Evolutionary conservation across 2,797 vertebrate species (phyloP).

Genomic region (Aldrovandia affinis): DNA sequence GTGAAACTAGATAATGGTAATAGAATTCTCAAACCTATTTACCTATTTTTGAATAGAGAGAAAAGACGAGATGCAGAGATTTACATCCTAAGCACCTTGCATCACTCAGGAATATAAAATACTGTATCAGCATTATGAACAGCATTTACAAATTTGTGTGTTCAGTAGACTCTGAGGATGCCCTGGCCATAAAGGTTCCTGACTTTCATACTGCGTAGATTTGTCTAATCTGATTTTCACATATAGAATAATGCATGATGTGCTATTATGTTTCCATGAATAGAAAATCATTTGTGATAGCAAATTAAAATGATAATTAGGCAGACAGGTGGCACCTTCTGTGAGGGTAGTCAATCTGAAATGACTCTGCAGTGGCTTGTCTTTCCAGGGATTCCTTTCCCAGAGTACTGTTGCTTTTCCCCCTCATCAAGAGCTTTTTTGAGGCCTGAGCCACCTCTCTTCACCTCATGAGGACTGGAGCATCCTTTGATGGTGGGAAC

Average conservation of each 20-base stretch:
- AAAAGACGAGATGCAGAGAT: not conserved
- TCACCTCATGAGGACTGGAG: too few relatives aligned
- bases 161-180: not conserved
- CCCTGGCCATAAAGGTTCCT: not conserved
- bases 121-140: not conserved
- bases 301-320: too few relatives aligned
- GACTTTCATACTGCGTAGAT: not conserved
- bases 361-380: too few relatives aligned
- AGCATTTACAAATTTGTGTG: not conserved
- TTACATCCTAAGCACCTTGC: not conserved
- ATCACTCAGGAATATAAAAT: not conserved
- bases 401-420: too few relatives aligned
- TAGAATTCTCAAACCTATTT: not conserved
- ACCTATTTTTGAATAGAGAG: not conserved
- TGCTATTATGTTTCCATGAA: not conserved
- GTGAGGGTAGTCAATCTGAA: too few relatives aligned
- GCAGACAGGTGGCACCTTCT: too few relatives aligned
- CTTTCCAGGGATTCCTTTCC: too few relatives aligned
- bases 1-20: not conserved
- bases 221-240: not conserved
- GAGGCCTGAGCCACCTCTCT: too few relatives aligned
- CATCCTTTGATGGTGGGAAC: too few relatives aligned
- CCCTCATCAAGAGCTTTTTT: too few relatives aligned
- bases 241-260: not conserved
- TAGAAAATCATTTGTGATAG: too few relatives aligned